Evolutionary conservation across 2,888 invertebrate genomes (phyloP).

Genomic region (Myopa tessellatipennis): DNA sequence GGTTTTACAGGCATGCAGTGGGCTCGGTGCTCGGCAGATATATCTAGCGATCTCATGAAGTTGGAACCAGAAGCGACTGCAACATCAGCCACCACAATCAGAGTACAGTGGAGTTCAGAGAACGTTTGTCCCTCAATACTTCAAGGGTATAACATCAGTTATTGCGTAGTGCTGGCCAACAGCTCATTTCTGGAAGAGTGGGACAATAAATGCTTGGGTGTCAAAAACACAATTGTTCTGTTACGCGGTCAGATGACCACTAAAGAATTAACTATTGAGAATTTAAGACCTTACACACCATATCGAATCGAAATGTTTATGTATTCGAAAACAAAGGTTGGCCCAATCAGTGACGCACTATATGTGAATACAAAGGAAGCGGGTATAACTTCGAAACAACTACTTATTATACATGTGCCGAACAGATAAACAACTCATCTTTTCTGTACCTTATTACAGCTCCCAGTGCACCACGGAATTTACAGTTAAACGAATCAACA

Average conservation of each 20-base stretch:
- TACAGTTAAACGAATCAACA: constrained; percentile 54
- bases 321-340: constrained; percentile 70
- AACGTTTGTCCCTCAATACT: constrained; percentile 79
- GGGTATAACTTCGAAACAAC: constrained; percentile 62
- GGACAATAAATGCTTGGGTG: constrained; percentile 32
- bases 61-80: constrained; percentile 48
- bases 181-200: background rate
- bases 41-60: constrained; percentile 51
- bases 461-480: constrained; percentile 70
- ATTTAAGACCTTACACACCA: constrained; percentile 78
- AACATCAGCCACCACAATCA: constrained; percentile 66
- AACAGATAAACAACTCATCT: background rate
- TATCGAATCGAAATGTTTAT: constrained; percentile 78
- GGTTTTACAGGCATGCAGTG: constrained; percentile 85
- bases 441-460: constrained; percentile 62
- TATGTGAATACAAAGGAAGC: constrained; percentile 77
- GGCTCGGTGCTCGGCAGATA: constrained; percentile 74
- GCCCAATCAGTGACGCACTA: constrained; percentile 71
- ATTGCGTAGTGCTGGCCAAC: constrained; percentile 73
- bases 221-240: constrained; percentile 32
- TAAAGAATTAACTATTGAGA: constrained; percentile 69
- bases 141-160: constrained; percentile 78
- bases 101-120: constrained; percentile 79
- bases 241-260: constrained; percentile 39
- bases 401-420: background rate